A percentile compares a stretch with the other conserved stretches of the same genome.
Conservation (phyloP, 2,888 invertebrate species). For the Odontocolon sp. region DNA sequence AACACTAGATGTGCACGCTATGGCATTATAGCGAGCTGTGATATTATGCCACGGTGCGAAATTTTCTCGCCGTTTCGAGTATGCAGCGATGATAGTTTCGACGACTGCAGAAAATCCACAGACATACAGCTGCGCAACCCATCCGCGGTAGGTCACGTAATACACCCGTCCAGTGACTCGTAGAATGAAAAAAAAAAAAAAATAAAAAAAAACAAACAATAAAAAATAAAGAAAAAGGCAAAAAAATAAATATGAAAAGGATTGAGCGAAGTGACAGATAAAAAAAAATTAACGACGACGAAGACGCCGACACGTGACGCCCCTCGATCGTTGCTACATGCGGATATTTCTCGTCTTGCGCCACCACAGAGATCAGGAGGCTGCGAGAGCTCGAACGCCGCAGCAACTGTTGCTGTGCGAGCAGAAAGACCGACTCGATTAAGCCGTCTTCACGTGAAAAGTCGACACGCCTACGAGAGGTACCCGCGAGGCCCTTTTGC, state of each 20-base stretch:
- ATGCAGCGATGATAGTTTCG: constrained; percentile 11
- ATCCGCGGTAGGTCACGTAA: constrained; percentile 10
- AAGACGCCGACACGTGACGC: constrained; percentile 43
- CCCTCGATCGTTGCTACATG: constrained; percentile 36
- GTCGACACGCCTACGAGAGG: constrained; percentile 54
- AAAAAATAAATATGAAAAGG: not conserved
- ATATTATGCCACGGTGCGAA: constrained; percentile 18
- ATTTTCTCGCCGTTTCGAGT: not conserved
- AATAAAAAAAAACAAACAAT: not conserved
- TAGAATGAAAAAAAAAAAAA: not conserved
- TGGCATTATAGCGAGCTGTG: constrained; percentile 22
- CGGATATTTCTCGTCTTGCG: constrained; percentile 49
- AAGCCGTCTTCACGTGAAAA: constrained; percentile 58
- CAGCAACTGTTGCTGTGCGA: constrained; percentile 10
- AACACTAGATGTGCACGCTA: constrained; percentile 30
- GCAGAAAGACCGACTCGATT: constrained; percentile 51
- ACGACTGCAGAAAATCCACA: constrained; percentile 29
- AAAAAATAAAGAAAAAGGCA: not conserved
- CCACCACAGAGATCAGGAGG: constrained; percentile 15
- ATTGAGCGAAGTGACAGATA: not conserved
- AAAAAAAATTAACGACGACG: constrained; percentile 12
- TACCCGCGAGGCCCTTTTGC: constrained; percentile 36
- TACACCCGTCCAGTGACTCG: not conserved
- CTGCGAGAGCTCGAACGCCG: not conserved
- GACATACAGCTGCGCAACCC: not conserved